Evolutionary conservation across 2,888 invertebrate species (phyloP), one percentile per base, ranked within the genome.

Genomic region (Pristionchus mayeri): DNA sequence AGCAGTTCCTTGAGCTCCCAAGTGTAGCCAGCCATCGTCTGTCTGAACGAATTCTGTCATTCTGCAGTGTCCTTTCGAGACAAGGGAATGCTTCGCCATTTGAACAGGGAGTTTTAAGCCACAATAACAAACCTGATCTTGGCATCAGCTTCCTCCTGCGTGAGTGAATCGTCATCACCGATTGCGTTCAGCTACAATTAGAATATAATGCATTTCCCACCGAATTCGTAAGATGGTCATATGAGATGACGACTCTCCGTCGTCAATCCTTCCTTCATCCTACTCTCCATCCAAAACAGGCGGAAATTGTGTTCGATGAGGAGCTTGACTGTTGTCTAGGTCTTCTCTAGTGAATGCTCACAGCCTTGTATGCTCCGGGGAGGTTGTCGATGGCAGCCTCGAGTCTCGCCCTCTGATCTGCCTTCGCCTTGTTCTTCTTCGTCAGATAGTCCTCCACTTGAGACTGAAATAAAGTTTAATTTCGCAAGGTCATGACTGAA

Each of bases 401-500:
- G 37, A 82, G 44, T 44, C 81, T 40, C 18, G 57, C 81, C 48
- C 63, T 82, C 48, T 27, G 44, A 7, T 30, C 81, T 3, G 18
- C 37, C 81, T 82, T 82, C 24, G 81, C 60, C 44, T 63, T 82
- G 81, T 82, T 82, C 81, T 82, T 82, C 81, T 63, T 60, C 30
- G 60, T 48, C 18, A 82, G 63, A 30, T 82, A 82, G 16, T 82
- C 81, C n/a, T 82, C 81, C 9, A 82, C 81, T 30, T n/a, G n/a
- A 11, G 63, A 16, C 81, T 82, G 48, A 18, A 82, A 60, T 34
- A 24, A 3, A 40, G 3, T 44, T 44, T 75, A 1, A 30, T 60
- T 60, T 27, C 57, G 24, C 6, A 44, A 44, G 6, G 44, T 13
- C 44, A 44, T 44, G 44, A 44, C n/a, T n/a, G 24, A 57, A 57